Evolutionary conservation across 2,888 invertebrate genomes (phyloP).

Genomic region (Icerya purchasi): DNA sequence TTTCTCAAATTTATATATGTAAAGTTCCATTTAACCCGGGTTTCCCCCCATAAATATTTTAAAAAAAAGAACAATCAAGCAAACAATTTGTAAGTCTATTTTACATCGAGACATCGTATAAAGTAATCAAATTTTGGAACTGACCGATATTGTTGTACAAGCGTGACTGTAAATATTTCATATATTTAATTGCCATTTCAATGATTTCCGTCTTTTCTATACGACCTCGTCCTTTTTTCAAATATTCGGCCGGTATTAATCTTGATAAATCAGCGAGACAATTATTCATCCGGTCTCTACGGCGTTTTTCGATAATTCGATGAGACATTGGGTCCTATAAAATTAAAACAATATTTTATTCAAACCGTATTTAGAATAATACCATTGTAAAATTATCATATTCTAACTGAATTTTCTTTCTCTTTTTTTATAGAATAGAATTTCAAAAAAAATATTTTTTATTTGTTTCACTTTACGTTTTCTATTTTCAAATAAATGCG

Average conservation of each 20-base stretch:
- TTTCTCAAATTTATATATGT: no score
- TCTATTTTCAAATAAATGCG: no score
- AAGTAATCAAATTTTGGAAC: background rate
- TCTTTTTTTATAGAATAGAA: no score
- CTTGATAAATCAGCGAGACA: conserved; percentile 82
- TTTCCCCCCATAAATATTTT: no score
- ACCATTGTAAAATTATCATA: no score
- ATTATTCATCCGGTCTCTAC: conserved; percentile 92
- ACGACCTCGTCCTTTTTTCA: conserved; percentile 83
- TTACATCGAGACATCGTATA: background rate
- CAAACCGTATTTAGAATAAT: no score
- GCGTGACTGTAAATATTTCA: conserved; percentile 54
- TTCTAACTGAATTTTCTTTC: no score
- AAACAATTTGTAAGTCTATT: background rate
- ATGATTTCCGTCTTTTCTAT: conserved; percentile 96
- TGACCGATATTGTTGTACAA: background rate
- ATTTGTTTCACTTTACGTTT: no score
- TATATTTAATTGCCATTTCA: conserved; percentile 89
- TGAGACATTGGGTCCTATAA: conserved; percentile 94
- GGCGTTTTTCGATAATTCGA: conserved; percentile 84
- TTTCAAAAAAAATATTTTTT: no score
- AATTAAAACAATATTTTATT: background rate
- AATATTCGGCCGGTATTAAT: conserved; percentile 75
- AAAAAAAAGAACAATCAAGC: no score
- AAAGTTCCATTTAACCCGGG: no score